Evolutionary conservation across 2,113 vertebrate genomes (phyloP).

Genomic region (Mesitornis unicolor): DNA sequence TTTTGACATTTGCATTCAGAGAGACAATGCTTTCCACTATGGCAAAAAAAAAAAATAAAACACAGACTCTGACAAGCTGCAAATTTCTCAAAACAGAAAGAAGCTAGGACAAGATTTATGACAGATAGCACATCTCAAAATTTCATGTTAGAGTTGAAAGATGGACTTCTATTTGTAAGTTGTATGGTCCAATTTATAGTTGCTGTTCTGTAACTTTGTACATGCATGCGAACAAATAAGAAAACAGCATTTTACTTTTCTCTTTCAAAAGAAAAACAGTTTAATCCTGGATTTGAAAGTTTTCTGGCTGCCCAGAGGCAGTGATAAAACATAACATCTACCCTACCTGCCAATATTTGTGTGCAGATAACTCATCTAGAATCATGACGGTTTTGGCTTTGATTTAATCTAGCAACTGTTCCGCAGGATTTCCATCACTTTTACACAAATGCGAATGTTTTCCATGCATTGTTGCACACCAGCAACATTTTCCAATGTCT

Average conservation of each 20-base stretch:
- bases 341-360: conserved; percentile 21
- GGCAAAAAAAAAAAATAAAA: background rate
- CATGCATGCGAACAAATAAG: background rate
- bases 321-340: background rate
- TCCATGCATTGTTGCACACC: conserved; percentile 49
- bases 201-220: background rate
- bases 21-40: background rate
- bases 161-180: background rate
- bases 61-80: background rate
- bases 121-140: background rate
- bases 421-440: conserved; percentile 47
- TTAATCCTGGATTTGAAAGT: conserved; percentile 24
- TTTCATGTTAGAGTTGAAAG: background rate
- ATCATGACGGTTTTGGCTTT: conserved; percentile 9
- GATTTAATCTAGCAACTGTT: conserved; percentile 35
- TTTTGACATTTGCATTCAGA: background rate
- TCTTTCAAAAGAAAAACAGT: background rate
- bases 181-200: background rate
- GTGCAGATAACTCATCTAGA: conserved; percentile 1
- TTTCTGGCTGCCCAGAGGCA: background rate
- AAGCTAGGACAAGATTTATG: background rate
- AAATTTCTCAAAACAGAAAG: background rate
- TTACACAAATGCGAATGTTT: conserved; percentile 42
- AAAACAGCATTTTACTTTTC: background rate
- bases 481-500: conserved; percentile 15